Percentiles rank a stretch among this genome's conserved stretches.
phyloP scores from a whole-genome alignment of 2,888 invertebrate genomes.

The Abrostola triplasia region DNA sequence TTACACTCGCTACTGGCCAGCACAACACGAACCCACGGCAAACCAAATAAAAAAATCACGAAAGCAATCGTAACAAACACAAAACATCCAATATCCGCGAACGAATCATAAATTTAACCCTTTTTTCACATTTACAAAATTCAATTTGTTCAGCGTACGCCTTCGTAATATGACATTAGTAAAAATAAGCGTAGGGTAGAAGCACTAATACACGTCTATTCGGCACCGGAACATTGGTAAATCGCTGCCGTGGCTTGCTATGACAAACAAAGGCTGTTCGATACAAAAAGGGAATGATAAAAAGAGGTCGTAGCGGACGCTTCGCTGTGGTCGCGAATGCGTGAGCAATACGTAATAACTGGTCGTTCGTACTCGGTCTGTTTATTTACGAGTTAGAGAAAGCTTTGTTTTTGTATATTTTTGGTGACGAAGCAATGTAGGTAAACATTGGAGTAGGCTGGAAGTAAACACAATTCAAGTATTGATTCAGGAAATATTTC shows the following conservation, averaged over 20 bases:
- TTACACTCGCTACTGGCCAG: not conserved
- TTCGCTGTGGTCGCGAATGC: conserved; percentile 54
- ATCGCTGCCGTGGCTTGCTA: conserved; percentile 59
- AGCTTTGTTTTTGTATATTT: conserved; percentile 37
- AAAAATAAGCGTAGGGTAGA: conserved; percentile 49
- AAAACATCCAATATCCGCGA: conserved; percentile 34
- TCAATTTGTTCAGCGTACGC: conserved; percentile 49
- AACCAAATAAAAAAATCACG: conserved; percentile 25
- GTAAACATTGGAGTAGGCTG: conserved; percentile 22
- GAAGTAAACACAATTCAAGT: conserved; percentile 18
- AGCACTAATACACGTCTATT: conserved; percentile 61
- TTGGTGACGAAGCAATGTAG: conserved; percentile 29
- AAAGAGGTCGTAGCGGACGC: conserved; percentile 56
- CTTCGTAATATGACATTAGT: conserved; percentile 53
- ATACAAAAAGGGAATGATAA: conserved; percentile 59
- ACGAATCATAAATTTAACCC: conserved; percentile 31
- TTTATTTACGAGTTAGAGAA: conserved; percentile 43
- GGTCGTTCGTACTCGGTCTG: conserved; percentile 32
- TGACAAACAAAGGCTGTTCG: conserved; percentile 63
- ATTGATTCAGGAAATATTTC: too few relatives aligned
- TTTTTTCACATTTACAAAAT: conserved; percentile 47
- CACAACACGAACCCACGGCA: not conserved
- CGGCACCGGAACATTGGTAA: conserved; percentile 65
- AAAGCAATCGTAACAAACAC: conserved; percentile 20
- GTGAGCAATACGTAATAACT: conserved; percentile 64